phyloP scores from a whole-genome alignment of 2,888 invertebrate genomes.

The Patella depressa region DNA sequence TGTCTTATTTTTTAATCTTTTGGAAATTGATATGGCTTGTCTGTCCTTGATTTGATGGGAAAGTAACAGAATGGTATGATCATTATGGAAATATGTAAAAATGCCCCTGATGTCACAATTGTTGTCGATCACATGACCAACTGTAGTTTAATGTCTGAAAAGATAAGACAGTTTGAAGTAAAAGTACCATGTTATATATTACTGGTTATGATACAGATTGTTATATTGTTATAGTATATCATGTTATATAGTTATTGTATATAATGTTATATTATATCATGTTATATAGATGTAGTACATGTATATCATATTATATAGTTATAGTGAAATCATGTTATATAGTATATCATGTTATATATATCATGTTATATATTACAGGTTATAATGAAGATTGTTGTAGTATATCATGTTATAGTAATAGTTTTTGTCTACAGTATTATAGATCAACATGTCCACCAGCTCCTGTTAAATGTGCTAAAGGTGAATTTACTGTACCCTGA shows the following conservation, averaged over 20 bases:
- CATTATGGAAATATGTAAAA: too few species aligned
- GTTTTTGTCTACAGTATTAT: slow-evolving; percentile 54
- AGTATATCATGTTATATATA: background rate
- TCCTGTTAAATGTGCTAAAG: slow-evolving; percentile 65
- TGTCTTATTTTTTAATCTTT: too few species aligned
- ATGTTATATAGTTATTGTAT: slow-evolving; percentile 62
- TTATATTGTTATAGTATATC: slow-evolving; percentile 46
- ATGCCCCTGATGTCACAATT: too few species aligned
- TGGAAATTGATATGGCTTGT: too few species aligned
- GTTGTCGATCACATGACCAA: too few species aligned
- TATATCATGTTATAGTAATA: slow-evolving; percentile 58
- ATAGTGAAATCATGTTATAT: too few species aligned
- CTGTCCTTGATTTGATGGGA: too few species aligned
- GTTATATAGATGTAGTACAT: slow-evolving; percentile 24
- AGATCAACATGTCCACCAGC: slow-evolving; percentile 56
- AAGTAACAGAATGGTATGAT: too few species aligned
- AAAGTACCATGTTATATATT: background rate
- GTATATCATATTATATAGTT: too few species aligned
- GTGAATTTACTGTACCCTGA: slow-evolving; percentile 36
- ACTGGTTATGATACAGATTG: slow-evolving; percentile 38
- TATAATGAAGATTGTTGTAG: slow-evolving; percentile 51
- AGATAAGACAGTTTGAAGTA: too few species aligned
- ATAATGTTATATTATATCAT: slow-evolving; percentile 49
- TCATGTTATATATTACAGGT: slow-evolving; percentile 6
- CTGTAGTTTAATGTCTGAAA: too few species aligned